Conservation (phyloP, 2,888 invertebrate genomes). For the Chymomyza caudatula region DNA sequence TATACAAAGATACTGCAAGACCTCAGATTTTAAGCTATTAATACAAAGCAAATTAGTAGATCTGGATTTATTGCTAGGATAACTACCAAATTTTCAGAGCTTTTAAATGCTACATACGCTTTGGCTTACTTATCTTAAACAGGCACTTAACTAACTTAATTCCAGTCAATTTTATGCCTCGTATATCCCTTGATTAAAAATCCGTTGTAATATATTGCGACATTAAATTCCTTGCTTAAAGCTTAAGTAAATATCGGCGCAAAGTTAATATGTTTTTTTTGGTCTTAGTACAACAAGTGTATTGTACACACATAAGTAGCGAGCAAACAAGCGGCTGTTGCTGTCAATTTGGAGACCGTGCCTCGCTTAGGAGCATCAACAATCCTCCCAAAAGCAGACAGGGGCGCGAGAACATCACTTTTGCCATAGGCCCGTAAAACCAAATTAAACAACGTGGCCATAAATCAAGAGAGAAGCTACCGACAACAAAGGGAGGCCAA, state of each 20-base stretch:
- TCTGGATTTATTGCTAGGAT: too few relatives aligned
- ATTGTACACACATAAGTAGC: not conserved
- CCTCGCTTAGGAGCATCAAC: not conserved
- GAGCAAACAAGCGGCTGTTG: not conserved
- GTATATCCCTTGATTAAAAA: not conserved
- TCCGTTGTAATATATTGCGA: not conserved
- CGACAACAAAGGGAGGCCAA: not conserved
- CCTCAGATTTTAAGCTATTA: too few relatives aligned
- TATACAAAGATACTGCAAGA: too few relatives aligned
- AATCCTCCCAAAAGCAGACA: not conserved
- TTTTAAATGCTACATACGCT: too few relatives aligned
- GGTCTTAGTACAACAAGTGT: not conserved
- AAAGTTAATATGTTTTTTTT: not conserved
- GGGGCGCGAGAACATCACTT: not conserved
- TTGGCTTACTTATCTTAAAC: too few relatives aligned
- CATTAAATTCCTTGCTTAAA: not conserved
- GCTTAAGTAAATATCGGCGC: not conserved
- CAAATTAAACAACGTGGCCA: slow-evolving; percentile 62
- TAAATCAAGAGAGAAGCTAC: slow-evolving; percentile 52
- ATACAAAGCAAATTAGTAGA: too few relatives aligned
- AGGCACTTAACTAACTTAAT: too few relatives aligned
- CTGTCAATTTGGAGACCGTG: not conserved
- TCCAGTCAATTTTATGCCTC: not conserved
- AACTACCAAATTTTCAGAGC: too few relatives aligned
- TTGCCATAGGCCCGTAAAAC: slow-evolving; percentile 32